Percentiles rank a stretch among this genome's conserved stretches.
These are phyloP conservation scores for Ochropleura leucogaster DNA, from an alignment of 2,888 invertebrate genomes.

Conservation along the genomic window DNA sequence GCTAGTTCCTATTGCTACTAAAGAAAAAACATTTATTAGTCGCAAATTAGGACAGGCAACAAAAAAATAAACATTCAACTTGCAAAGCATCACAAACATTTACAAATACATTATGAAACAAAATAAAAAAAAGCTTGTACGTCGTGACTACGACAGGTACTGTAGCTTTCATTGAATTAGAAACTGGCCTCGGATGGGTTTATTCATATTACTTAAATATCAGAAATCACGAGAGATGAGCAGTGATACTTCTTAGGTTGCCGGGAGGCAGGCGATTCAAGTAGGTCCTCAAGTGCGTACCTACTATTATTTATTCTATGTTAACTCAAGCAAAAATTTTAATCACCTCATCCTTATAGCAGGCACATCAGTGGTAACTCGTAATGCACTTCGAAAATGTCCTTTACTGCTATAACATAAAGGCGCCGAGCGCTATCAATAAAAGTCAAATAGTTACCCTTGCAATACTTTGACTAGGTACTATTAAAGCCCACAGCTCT, in stretches of 20 bases:
- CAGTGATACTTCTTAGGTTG: not conserved
- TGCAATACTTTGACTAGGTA: not conserved
- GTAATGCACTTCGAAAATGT: not conserved
- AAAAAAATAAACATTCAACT: no score
- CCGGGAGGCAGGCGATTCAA: not conserved
- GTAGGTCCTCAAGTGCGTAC: not conserved
- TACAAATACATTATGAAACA: not conserved
- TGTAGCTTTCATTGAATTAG: not conserved
- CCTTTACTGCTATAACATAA: not conserved
- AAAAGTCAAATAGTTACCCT: not conserved
- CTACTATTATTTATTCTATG: no score
- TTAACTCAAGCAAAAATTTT: not conserved
- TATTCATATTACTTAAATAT: not conserved
- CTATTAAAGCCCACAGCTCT: slow-evolving; percentile 9
- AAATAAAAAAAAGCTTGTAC: no score
- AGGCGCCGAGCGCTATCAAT: not conserved
- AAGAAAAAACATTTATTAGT: not conserved
- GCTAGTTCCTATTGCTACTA: no score
- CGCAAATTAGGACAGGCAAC: no score
- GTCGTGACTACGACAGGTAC: no score
- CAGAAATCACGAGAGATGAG: no score
- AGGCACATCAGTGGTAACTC: not conserved
- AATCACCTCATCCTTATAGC: not conserved
- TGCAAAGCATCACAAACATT: not conserved
- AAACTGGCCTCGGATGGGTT: not conserved